Evolutionary conservation across 2,888 invertebrate genomes (phyloP).

Genomic region (Ophraella communa): DNA sequence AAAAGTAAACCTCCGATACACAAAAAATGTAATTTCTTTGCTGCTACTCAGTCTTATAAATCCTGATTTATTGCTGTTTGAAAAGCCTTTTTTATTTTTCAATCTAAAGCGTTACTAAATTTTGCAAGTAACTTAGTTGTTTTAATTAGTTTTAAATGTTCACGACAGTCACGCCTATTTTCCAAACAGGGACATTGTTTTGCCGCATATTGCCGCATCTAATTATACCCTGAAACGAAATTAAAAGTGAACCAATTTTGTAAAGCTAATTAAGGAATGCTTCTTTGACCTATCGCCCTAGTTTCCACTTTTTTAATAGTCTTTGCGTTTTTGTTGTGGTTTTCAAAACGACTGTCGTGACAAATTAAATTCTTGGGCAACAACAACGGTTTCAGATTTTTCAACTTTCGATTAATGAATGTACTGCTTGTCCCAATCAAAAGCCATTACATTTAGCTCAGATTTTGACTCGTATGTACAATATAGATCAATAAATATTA

Average conservation of each 20-base stretch:
- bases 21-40: too few species aligned
- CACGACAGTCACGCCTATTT: conserved; percentile 34
- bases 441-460: too few species aligned
- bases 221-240: conserved; percentile 26
- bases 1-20: too few species aligned
- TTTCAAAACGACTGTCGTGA: background rate
- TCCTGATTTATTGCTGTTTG: too few species aligned
- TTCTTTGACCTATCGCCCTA: conserved; percentile 28
- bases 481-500: too few species aligned
- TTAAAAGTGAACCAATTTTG: conserved; percentile 28
- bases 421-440: background rate
- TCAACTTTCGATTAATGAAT: background rate
- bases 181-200: conserved; percentile 25
- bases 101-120: background rate
- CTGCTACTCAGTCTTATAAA: too few species aligned
- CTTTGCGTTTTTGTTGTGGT: background rate
- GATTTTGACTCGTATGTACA: too few species aligned
- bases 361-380: background rate
- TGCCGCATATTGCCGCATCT: conserved; percentile 6
- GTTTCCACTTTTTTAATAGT: conserved; percentile 6
- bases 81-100: too few species aligned
- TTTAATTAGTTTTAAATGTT: conserved; percentile 33
- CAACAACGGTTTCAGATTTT: background rate
- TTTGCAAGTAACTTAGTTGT: conserved; percentile 8
- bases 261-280: conserved; percentile 13